Evolutionary conservation across 2,888 invertebrate genomes (phyloP).

Genomic region (Oscheius sp.): DNA sequence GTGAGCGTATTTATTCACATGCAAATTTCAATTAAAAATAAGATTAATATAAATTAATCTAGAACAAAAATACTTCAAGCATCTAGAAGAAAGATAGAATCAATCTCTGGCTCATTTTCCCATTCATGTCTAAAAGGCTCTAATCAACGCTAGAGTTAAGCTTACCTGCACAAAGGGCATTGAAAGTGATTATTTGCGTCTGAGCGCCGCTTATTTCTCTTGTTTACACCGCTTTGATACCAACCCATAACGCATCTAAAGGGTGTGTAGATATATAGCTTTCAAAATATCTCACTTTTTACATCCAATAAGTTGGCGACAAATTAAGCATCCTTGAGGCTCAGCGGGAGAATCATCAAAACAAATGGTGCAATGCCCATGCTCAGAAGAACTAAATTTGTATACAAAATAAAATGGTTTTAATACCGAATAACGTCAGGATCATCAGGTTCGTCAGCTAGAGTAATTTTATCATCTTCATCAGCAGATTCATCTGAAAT

Average conservation of each 20-base stretch:
- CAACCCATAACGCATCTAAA: constrained; percentile 15
- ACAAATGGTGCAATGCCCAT: constrained; percentile 21
- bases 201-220: neutral
- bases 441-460: neutral
- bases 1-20: neutral
- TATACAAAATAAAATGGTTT: neutral
- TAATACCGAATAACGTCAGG: neutral
- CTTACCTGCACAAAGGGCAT: constrained; percentile 18
- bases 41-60: neutral
- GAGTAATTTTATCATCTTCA: neutral
- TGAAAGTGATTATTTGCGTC: neutral
- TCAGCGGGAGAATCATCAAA: constrained; percentile 19
- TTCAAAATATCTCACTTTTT: neutral
- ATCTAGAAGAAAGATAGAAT: neutral
- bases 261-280: neutral
- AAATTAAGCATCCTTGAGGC: constrained; percentile 9
- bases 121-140: constrained; percentile 2
- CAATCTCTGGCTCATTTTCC: constrained; percentile 5
- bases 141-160: too few relatives aligned
- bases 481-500: neutral
- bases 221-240: neutral
- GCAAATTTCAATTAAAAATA: neutral
- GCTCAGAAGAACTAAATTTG: neutral
- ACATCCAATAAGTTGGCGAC: constrained; percentile 20
- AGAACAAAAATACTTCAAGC: neutral